Base-by-base conservation (phyloP, 2,888 invertebrate species). In the Meganola albula region DNA sequence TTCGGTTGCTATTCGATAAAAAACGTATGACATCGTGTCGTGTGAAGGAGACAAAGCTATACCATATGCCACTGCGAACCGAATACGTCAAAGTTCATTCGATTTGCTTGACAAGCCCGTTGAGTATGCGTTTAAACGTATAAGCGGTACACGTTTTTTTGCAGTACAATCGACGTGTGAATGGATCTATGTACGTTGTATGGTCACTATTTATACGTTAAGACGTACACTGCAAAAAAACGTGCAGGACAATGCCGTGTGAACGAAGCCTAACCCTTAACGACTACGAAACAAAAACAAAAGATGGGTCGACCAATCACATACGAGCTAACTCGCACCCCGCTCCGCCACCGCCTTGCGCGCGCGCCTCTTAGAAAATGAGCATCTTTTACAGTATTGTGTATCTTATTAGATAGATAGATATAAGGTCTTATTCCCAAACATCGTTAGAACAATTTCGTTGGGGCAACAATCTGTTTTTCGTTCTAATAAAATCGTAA, bases 21-120 rank as follows among this genome's bases (percentile, higher is more conserved):
- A 37, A 40, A 31, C 34, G 28, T 27, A 23, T 33, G 20, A 37
- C 27, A 34, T 44, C 31, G 31, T 40, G 39, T 9, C 41, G 40
- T 45, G 42, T 40, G 42, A 40, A 40, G 3, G 36, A 30, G 36
- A 38, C 40, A 38, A 13, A 27, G 24, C 36, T 38, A 34, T 40
- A 38, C 20, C 13, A 39, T 44, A 13, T 22, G 34, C 34, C 28
- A 34, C 37, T 39, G 43, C 39, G 13, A 44, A 35, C 38, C 41
- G 37, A 48, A 48, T 45, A 45, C 40, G 42, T 44, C 12, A 41
- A 43, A 43, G 39, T 48, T 46, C 40, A 46, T 48, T 50, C 41
- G 45, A 41, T 48, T 51, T 53, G 53, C 44, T 48, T 50, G 50
- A 48, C 41, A 50, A 50, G 33, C 13, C 24, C 27, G 33, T 27